Conservation (phyloP, 2,888 invertebrate species). For the Asteroscopus sphinx region DNA sequence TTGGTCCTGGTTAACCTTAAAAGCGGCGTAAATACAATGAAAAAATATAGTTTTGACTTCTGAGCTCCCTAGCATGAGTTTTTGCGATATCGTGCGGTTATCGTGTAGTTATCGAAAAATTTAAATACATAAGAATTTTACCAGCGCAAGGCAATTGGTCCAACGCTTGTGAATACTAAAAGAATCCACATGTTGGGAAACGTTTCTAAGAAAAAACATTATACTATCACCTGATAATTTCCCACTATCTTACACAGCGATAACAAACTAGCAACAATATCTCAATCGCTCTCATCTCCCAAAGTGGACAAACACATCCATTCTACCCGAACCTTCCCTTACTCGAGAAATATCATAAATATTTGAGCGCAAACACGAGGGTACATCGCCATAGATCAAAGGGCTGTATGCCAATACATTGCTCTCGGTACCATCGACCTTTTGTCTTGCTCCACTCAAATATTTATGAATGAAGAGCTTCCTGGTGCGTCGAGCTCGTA, state of each 20-base stretch:
- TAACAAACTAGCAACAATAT: slow-evolving; percentile 48
- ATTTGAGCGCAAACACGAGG: slow-evolving; percentile 50
- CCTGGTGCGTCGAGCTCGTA: slow-evolving; percentile 16
- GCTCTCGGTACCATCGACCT: slow-evolving; percentile 28
- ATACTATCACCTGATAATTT: slow-evolving; percentile 15
- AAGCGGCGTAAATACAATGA: no score
- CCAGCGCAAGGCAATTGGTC: no score
- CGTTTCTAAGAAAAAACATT: not conserved
- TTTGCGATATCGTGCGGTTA: no score
- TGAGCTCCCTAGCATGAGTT: no score
- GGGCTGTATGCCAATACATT: slow-evolving; percentile 46
- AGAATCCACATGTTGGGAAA: no score
- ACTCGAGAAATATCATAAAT: slow-evolving; percentile 52
- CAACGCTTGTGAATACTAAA: no score
- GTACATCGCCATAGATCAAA: slow-evolving; percentile 48
- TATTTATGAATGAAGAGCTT: slow-evolving; percentile 47
- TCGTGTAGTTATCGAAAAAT: no score
- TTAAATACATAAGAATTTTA: no score
- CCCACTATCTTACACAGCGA: slow-evolving; percentile 13
- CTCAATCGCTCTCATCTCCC: slow-evolving; percentile 49
- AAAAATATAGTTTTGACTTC: no score
- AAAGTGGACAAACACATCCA: slow-evolving; percentile 54
- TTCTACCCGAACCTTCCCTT: slow-evolving; percentile 22
- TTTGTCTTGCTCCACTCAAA: slow-evolving; percentile 39
- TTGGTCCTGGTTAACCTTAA: no score